These are phyloP conservation scores for Trichacis sp. DNA, from an alignment of 2,888 invertebrate species.

Conservation along the genomic window DNA sequence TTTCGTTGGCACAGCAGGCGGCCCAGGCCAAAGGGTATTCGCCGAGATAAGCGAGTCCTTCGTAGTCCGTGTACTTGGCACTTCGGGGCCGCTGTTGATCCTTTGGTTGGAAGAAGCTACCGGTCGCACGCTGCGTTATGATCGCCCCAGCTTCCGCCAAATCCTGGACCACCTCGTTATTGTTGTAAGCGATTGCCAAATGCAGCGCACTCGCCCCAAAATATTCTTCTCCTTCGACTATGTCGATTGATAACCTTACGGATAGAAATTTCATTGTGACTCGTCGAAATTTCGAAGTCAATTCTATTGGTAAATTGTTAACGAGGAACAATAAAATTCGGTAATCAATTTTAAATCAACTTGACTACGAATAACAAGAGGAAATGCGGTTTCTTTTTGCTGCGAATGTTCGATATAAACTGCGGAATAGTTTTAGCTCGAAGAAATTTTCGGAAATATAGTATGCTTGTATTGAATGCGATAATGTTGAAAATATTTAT, in stretches of 20 bases:
- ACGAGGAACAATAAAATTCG: too few relatives aligned
- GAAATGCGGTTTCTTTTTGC: too few relatives aligned
- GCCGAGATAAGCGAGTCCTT: slow-evolving; percentile 96
- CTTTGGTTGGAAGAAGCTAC: slow-evolving; percentile 94
- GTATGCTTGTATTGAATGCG: too few relatives aligned
- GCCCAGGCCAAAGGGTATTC: slow-evolving; percentile 98
- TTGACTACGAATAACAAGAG: too few relatives aligned
- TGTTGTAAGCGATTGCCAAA: slow-evolving; percentile 95
- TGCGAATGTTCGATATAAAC: too few relatives aligned
- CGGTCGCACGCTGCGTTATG: slow-evolving; percentile 92
- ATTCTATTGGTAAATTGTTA: too few relatives aligned
- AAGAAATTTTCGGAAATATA: too few relatives aligned
- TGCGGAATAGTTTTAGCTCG: too few relatives aligned
- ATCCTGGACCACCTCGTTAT: slow-evolving; percentile 94
- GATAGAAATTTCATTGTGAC: slow-evolving; percentile 69
- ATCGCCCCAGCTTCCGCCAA: slow-evolving; percentile 93
- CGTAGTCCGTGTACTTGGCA: slow-evolving; percentile 89
- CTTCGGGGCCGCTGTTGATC: slow-evolving; percentile 90
- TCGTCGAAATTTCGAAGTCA: too few relatives aligned
- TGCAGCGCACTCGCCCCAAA: slow-evolving; percentile 95
- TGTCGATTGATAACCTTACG: slow-evolving; percentile 87
- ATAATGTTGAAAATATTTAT: too few relatives aligned
- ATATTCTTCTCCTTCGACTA: slow-evolving; percentile 98
- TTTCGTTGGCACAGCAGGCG: slow-evolving; percentile 96
- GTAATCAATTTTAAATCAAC: too few relatives aligned